These are phyloP conservation scores for Diaphora mendica DNA, from an alignment of 2,888 invertebrate species.

Conservation along the genomic window DNA sequence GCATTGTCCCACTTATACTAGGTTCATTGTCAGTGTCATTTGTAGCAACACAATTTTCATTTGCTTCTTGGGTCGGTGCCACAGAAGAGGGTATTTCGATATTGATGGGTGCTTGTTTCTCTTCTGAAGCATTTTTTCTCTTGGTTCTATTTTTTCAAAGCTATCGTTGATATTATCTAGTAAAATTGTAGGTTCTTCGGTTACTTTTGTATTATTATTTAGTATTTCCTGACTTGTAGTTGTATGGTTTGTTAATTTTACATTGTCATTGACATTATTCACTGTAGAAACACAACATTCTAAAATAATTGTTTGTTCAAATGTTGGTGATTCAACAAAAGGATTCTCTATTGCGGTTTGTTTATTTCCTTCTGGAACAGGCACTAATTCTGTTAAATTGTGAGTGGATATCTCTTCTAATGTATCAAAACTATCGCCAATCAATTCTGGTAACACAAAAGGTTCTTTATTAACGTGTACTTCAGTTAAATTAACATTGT, in stretches of 20 bases:
- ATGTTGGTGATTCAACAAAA: constrained; percentile 3
- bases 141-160: constrained; percentile 3
- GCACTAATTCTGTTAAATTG: constrained; percentile 1
- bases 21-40: constrained; percentile 3
- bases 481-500: no score
- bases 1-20: constrained; percentile 1
- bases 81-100: no score
- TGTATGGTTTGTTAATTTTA: constrained; percentile 3
- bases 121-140: constrained; percentile 3
- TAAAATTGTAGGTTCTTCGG: neutral
- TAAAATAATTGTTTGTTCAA: constrained; percentile 3
- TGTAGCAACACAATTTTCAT: constrained; percentile 3
- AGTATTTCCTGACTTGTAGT: constrained; percentile 3
- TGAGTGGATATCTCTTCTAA: no score
- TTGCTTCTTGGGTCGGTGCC: neutral
- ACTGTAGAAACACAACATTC: constrained; percentile 3
- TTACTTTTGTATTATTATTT: neutral
- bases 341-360: constrained; percentile 3
- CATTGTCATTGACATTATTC: constrained; percentile 3
- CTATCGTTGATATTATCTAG: neutral
- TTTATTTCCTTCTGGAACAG: constrained; percentile 1
- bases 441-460: no score
- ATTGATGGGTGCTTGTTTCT: neutral
- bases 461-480: no score
- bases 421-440: no score